A percentile compares a stretch with the other conserved stretches of the same genome.
phyloP scores from a whole-genome alignment of 2,888 invertebrate genomes.

The Adineta ricciae region DNA sequence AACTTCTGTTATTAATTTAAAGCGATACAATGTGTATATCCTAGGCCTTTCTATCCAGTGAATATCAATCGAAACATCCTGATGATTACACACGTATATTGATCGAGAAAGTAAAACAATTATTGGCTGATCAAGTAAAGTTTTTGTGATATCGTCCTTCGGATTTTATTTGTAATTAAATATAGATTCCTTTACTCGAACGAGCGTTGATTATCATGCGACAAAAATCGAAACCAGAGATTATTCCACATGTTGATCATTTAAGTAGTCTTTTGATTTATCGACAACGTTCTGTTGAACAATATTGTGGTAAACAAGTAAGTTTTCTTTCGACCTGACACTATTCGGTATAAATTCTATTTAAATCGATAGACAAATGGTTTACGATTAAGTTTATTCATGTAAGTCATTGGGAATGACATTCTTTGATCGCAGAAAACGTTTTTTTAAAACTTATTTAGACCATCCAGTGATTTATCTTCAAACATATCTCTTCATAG shows the following conservation, averaged over 20 bases:
- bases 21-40: neutral
- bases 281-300: neutral
- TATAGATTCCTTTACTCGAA: neutral
- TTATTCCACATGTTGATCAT: neutral
- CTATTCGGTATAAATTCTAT: neutral
- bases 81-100: neutral
- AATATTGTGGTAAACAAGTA: conserved; percentile 6
- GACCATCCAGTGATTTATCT: conserved; percentile 8
- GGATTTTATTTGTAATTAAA: neutral
- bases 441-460: neutral
- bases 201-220: neutral
- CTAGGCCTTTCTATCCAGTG: neutral
- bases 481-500: neutral
- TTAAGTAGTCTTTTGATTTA: neutral
- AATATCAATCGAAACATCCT: neutral
- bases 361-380: neutral
- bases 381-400: neutral
- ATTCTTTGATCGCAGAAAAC: neutral
- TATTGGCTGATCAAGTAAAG: neutral
- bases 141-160: neutral
- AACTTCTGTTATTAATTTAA: neutral
- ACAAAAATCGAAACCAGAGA: neutral
- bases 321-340: too few relatives aligned
- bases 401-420: neutral
- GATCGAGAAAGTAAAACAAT: neutral